A percentile compares a stretch with the other conserved stretches of the same genome.
These are phyloP conservation scores for Cybosia mesomella DNA, from an alignment of 2,888 invertebrate genomes.

Conservation along the genomic window DNA sequence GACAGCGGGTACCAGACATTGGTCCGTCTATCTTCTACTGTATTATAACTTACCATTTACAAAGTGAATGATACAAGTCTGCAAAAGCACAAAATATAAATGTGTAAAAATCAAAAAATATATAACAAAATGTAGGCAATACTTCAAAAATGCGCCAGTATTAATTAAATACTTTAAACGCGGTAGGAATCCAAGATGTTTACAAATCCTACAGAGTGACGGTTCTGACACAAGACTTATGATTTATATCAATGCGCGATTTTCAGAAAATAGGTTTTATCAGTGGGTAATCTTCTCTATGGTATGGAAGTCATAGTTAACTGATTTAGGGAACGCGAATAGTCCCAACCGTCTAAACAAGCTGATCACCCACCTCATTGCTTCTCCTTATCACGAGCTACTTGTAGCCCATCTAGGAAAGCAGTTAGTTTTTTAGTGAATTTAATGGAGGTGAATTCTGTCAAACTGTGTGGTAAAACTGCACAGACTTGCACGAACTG, in stretches of 20 bases:
- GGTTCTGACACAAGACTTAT: slow-evolving; percentile 8
- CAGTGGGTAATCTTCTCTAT: no score
- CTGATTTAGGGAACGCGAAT: neutral
- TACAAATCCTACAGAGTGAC: slow-evolving; percentile 50
- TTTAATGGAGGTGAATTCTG: no score
- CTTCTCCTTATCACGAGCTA: no score
- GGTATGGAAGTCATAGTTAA: neutral
- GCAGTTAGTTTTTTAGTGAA: no score
- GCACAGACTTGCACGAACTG: no score
- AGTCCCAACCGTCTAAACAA: no score
- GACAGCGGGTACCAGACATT: neutral
- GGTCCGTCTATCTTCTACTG: neutral
- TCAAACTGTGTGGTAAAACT: no score
- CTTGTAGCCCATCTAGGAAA: no score
- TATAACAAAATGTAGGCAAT: slow-evolving; percentile 30
- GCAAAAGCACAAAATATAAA: slow-evolving; percentile 41
- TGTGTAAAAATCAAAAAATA: slow-evolving; percentile 33
- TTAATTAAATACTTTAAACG: slow-evolving; percentile 37
- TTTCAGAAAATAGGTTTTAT: slow-evolving; percentile 4
- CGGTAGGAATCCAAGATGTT: slow-evolving; percentile 47
- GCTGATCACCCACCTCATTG: no score
- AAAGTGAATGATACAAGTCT: slow-evolving; percentile 16
- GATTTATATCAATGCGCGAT: neutral
- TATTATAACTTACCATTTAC: slow-evolving; percentile 35
- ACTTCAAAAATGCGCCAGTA: slow-evolving; percentile 35